Base-by-base conservation (phyloP, 2,888 invertebrate species). In the Nomada fabriciana region DNA sequence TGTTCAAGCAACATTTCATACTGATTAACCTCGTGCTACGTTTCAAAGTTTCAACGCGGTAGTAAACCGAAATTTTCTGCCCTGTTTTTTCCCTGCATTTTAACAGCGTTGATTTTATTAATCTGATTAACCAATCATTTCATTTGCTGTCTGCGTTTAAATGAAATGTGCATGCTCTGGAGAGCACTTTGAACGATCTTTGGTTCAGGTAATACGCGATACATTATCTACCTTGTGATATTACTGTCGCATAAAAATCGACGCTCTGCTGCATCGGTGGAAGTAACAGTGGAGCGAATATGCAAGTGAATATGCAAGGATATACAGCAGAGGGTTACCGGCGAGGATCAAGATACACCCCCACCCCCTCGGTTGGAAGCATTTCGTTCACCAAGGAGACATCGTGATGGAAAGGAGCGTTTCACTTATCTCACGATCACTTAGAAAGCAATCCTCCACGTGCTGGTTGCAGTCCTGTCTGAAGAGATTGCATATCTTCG, bases 361-460 rank as follows among this genome's bases (percentile, higher is more conserved):
- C 0, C 20, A 23, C 15, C 29, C 50, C 23, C 43, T 20, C 42
- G 36, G 75, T 75, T 7, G 53, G 18, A 55, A 47, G 50, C 64
- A 64, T 36, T 63, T 57, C 25, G 55, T 50, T 57, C 76, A 23
- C 50, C 13, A 23, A 36, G 55, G 73, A 82, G 76, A 80, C 75
- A 82, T 71, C 53, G 71, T 70, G 85, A 81, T 76, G 85, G 80
- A 81, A 77, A 83, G 80, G 81, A 88, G 69, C 76, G 81, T 84
- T 84, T 86, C 87, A 86, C 90, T 90, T 90, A 89, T 89, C 89
- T 81, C 78, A 74, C 89, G 88, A 89, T 89, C 90, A 86, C 85
- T 89, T 89, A 85, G 84, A 89, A 87, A 86, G 83, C 87, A 84
- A 89, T 88, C 83, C 85, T 74, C 83, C 83, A 50, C 78, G 78